Conservation (phyloP, 2,797 vertebrate genomes). For the Xenentodon cancila region DNA sequence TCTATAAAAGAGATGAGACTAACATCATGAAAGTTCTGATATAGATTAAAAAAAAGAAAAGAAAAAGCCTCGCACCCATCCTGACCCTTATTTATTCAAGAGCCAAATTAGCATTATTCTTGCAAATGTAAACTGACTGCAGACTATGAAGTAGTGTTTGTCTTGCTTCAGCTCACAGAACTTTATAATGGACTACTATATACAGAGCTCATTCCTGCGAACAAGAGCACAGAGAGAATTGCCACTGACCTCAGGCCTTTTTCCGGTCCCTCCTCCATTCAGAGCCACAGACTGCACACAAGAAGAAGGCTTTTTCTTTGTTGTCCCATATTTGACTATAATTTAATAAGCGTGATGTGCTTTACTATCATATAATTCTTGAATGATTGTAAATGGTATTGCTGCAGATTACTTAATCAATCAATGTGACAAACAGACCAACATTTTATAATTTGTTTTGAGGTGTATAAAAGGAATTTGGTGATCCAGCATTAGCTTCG, state of each 20-base stretch:
- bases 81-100: slow-evolving; percentile 18
- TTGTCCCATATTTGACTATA: background rate
- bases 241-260: slow-evolving; percentile 46
- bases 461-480: slow-evolving; percentile 17
- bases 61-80: background rate
- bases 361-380: background rate
- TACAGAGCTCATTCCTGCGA: slow-evolving; percentile 31
- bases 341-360: slow-evolving; percentile 2
- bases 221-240: slow-evolving; percentile 37
- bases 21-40: background rate
- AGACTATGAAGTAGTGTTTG: slow-evolving; percentile 33
- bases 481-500: slow-evolving; percentile 14
- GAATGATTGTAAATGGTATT: background rate
- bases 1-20: slow-evolving; percentile 9
- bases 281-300: slow-evolving; percentile 14
- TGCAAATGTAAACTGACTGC: slow-evolving; percentile 30
- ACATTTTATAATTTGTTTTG: slow-evolving; percentile 22
- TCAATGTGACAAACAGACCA: slow-evolving; percentile 10
- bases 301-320: background rate
- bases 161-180: slow-evolving; percentile 49
- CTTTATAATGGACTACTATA: slow-evolving; percentile 58
- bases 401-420: slow-evolving; percentile 2
- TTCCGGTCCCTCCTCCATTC: slow-evolving; percentile 42
- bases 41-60: slow-evolving; percentile 4
- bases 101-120: slow-evolving; percentile 31